phyloP scores from a whole-genome alignment of 2,888 invertebrate genomes.

The Anorthoa munda region DNA sequence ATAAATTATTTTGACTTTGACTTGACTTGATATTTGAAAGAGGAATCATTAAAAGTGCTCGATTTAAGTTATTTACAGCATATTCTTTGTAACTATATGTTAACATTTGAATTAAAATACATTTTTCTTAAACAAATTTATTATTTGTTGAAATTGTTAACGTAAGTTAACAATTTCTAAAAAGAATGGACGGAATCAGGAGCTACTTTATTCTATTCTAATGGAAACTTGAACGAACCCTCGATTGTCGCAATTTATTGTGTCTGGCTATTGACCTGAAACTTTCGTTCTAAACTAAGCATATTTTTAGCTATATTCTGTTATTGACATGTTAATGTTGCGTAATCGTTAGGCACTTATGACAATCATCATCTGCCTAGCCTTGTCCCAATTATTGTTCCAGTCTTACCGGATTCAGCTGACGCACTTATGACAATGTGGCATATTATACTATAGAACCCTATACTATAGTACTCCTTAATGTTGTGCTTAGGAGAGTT shows the following conservation, averaged over 20 bases:
- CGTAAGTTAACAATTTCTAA: neutral
- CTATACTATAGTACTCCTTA: too few species aligned
- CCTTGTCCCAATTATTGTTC: too few species aligned
- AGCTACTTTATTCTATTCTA: neutral
- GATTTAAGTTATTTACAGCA: neutral
- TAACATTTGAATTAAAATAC: neutral
- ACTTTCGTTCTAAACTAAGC: neutral
- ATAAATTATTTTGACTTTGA: too few species aligned
- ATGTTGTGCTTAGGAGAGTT: too few species aligned
- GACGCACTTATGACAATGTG: too few species aligned
- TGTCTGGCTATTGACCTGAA: constrained; percentile 13
- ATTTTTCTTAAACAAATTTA: neutral
- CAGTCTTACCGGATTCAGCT: too few species aligned
- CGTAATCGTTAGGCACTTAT: neutral
- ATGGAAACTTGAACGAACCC: neutral
- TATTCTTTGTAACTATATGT: neutral
- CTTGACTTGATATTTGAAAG: constrained; percentile 2
- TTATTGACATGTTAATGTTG: too few species aligned
- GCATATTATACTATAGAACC: too few species aligned
- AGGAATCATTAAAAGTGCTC: constrained; percentile 24
- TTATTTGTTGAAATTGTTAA: too few species aligned
- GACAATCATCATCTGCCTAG: too few species aligned
- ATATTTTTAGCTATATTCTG: neutral
- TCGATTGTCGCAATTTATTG: constrained; percentile 6
- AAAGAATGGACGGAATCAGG: neutral